Base-by-base conservation (phyloP, 1,140 invertebrate species). In the Caenorhabditis tropicalis region DNA sequence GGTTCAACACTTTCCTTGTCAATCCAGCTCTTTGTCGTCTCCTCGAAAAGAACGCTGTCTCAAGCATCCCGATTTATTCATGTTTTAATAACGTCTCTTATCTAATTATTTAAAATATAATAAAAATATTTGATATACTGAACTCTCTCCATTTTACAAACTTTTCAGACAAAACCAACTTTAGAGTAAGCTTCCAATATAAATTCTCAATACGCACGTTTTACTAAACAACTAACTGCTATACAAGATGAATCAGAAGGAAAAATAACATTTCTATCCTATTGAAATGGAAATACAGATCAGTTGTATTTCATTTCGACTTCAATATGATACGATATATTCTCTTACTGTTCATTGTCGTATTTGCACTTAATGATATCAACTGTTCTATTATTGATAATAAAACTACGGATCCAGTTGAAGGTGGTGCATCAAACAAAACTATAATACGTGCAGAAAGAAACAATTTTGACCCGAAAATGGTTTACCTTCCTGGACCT, bases 1-100 rank as follows among this genome's bases (percentile, higher is more conserved):
- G 65, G 65, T 74, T 43, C n/a, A 27, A 5, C 3, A 24, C 33
- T 15, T 74, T 74, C 65, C 65, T 74, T 74, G 65, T 74, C 65
- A 46, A 33, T 39, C 27, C 36, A 43, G 10, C 31, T 16, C 24
- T 27, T 36, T 36, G 58, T 65, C 31, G 31, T 65, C 10, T 19
- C n/a, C n/a, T n/a, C n/a, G n/a, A n/a, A n/a, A n/a, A n/a, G n/a
- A 36, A 10, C 21, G 6, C 12, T 10, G 10, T 24, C 5, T 24
- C n/a, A 33, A 36, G 53, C 29, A 36, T 65, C 29, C 58, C 31
- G 58, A 56, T 65, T 36, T 65, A 65, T 5, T 56, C 21, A 56
- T 56, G 6, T 56, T 56, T 56, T 56, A 56, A 16, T 56, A 16
- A 56, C 10, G 6, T n/a, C n/a, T 51, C 21, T 24, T 56, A 27